Evolutionary conservation across 2,797 vertebrate genomes (phyloP).

Genomic region (Fistularia commersonii): DNA sequence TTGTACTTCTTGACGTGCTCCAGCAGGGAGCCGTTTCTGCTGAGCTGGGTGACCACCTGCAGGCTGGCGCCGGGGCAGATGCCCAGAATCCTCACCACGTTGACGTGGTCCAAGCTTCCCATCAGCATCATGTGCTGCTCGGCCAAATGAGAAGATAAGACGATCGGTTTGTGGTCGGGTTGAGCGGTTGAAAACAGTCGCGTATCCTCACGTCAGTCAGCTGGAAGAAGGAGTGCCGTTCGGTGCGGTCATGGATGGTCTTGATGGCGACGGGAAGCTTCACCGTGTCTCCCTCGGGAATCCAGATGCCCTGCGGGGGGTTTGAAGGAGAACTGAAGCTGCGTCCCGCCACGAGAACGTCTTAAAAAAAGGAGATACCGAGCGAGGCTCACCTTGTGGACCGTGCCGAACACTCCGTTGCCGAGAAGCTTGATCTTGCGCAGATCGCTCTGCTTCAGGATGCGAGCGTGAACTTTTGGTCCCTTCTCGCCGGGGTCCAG

Average conservation of each 20-base stretch:
- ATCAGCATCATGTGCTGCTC: constrained; percentile 88
- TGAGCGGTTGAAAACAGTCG: too few relatives aligned
- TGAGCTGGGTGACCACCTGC: constrained; percentile 87
- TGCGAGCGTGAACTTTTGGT: constrained; percentile 82
- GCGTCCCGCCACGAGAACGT: not conserved
- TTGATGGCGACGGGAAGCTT: constrained; percentile 97
- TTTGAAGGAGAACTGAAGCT: too few relatives aligned
- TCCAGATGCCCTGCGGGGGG: constrained; percentile 85
- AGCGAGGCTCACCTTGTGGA: constrained; percentile 83
- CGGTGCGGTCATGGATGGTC: constrained; percentile 84
- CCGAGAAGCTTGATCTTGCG: constrained; percentile 88
- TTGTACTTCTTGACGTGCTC: constrained; percentile 84
- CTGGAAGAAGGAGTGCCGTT: constrained; percentile 82
- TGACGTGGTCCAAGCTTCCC: constrained; percentile 87
- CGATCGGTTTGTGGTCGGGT: too few relatives aligned
- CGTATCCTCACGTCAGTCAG: constrained; percentile 83
- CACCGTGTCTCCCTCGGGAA: constrained; percentile 91
- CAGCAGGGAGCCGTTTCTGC: constrained; percentile 84
- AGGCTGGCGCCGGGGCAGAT: constrained; percentile 86
- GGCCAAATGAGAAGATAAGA: not conserved
- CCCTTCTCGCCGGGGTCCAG: constrained; percentile 88
- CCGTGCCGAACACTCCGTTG: constrained; percentile 86
- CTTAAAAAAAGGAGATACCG: too few relatives aligned
- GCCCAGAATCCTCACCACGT: constrained; percentile 85
- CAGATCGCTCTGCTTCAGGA: constrained; percentile 86